Conservation (phyloP, 2,888 invertebrate species). For the Thecophora atra region DNA sequence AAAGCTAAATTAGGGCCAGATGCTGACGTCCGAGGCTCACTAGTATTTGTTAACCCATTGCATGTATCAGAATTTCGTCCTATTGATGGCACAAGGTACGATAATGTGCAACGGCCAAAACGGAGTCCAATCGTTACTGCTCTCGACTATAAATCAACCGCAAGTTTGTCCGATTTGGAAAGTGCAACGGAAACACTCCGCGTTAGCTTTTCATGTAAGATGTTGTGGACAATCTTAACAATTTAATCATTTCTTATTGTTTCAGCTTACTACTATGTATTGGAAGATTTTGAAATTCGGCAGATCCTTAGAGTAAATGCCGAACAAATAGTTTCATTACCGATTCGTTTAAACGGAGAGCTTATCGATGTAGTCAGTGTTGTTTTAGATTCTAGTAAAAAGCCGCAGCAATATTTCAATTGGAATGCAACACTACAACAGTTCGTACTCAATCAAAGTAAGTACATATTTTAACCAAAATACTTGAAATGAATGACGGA, state of each 20-base stretch:
- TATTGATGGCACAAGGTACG: background rate
- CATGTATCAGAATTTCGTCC: conserved; percentile 49
- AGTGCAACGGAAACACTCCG: background rate
- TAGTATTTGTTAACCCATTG: conserved; percentile 55
- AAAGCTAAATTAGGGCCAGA: conserved; percentile 45
- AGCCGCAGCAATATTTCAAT: conserved; percentile 46
- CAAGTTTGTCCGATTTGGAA: background rate
- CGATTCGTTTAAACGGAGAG: conserved; percentile 31
- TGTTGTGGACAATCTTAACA: background rate
- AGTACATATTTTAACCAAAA: conserved; percentile 44
- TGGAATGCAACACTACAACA: conserved; percentile 51
- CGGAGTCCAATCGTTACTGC: background rate
- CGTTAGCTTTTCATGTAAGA: conserved; percentile 16
- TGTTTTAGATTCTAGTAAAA: conserved; percentile 42
- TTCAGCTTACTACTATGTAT: conserved; percentile 47
- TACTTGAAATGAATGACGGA: no score
- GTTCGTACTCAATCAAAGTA: conserved; percentile 54
- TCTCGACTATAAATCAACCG: background rate
- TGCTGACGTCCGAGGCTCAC: conserved; percentile 49
- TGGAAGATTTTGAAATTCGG: conserved; percentile 55
- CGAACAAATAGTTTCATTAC: conserved; percentile 47
- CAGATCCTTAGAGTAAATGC: conserved; percentile 51
- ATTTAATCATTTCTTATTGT: conserved; percentile 18
- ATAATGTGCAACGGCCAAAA: conserved; percentile 9
- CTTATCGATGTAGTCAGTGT: conserved; percentile 49